These are phyloP conservation scores for Polyommatus icarus DNA, from an alignment of 2,888 invertebrate species.

Conservation along the genomic window DNA sequence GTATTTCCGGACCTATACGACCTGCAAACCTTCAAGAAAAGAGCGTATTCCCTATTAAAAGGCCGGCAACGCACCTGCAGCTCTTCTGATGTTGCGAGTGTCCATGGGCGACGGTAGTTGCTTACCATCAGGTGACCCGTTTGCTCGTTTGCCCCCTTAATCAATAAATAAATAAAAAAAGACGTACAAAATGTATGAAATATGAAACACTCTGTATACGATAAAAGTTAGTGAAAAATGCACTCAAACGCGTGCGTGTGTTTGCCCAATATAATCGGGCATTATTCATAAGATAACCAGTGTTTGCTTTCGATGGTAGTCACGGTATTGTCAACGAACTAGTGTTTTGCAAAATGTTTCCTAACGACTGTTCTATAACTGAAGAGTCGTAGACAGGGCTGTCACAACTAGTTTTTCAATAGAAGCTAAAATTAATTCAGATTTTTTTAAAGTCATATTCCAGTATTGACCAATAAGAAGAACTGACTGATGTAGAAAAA, in stretches of 20 bases:
- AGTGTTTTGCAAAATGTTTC: conserved; percentile 75
- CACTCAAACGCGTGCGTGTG: conserved; percentile 66
- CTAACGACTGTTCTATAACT: conserved; percentile 47
- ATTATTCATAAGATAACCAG: conserved; percentile 80
- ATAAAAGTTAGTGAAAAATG: conserved; percentile 71
- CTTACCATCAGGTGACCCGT: too few species aligned
- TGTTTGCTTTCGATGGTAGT: conserved; percentile 75
- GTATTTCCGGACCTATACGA: too few species aligned
- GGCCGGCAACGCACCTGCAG: too few species aligned
- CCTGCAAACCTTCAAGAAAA: too few species aligned
- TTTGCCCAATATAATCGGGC: conserved; percentile 76
- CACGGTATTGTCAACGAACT: conserved; percentile 67
- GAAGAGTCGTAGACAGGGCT: conserved; percentile 32
- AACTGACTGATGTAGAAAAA: too few species aligned
- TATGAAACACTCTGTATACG: conserved; percentile 58
- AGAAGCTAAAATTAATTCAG: background rate
- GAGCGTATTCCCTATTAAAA: too few species aligned
- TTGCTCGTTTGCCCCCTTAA: too few species aligned
- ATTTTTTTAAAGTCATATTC: background rate
- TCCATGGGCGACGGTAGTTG: too few species aligned
- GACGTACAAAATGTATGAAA: too few species aligned
- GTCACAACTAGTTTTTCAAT: background rate
- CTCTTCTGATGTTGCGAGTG: too few species aligned
- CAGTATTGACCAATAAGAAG: too few species aligned
- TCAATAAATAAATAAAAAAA: too few species aligned